Conservation (phyloP, 2,797 vertebrate genomes). For the Anguilla obscura region DNA sequence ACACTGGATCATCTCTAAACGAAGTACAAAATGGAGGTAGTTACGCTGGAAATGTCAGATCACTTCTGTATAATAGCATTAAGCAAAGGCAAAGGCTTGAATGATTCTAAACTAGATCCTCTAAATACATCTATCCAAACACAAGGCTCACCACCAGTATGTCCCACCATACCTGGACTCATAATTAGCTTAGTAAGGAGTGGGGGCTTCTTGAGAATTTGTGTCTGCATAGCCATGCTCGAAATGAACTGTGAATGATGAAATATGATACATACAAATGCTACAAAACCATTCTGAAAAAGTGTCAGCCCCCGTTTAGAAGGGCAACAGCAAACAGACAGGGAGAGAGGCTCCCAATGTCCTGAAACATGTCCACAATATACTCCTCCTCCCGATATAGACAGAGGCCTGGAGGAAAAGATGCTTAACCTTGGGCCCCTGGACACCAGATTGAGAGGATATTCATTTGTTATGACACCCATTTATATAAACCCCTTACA, state of each 20-base stretch:
- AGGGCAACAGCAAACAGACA: neutral
- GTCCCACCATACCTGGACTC: neutral
- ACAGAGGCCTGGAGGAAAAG: neutral
- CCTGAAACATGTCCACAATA: no score
- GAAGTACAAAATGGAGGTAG: no score
- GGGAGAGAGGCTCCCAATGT: neutral
- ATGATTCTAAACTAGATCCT: neutral
- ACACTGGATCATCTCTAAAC: no score
- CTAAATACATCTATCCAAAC: neutral
- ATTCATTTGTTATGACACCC: neutral
- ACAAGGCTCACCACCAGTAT: neutral
- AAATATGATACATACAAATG: neutral
- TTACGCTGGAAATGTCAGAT: no score
- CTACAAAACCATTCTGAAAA: neutral
- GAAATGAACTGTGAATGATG: neutral
- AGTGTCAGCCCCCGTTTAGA: neutral
- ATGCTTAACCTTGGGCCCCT: neutral
- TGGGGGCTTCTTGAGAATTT: neutral
- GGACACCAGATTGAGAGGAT: neutral
- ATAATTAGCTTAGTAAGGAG: neutral
- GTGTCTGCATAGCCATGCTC: neutral
- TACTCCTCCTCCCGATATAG: neutral
- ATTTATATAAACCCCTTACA: neutral
- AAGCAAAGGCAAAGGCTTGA: no score
- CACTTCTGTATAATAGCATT: no score